These are phyloP conservation scores for Cerceris rybyensis DNA, from an alignment of 2,888 invertebrate genomes.

Conservation along the genomic window DNA sequence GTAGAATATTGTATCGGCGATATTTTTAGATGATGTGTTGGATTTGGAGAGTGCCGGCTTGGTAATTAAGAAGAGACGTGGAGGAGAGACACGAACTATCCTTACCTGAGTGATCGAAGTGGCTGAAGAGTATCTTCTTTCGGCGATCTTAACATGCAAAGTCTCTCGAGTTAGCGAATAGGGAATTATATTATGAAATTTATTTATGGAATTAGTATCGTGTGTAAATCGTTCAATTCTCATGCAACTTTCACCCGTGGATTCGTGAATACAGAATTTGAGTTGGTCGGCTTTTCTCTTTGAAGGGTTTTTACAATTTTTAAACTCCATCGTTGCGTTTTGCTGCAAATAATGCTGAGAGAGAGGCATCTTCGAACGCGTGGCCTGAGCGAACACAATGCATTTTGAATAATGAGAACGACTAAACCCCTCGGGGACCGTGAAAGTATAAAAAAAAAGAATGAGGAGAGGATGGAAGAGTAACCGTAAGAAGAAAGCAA, in stretches of 20 bases:
- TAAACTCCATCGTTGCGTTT: not conserved
- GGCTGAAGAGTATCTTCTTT: too few species aligned
- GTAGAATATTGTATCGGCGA: too few species aligned
- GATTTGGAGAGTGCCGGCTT: too few species aligned
- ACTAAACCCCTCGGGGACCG: not conserved
- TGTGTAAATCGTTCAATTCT: too few species aligned
- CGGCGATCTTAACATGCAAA: not conserved
- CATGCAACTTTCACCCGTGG: too few species aligned
- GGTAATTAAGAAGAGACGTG: too few species aligned
- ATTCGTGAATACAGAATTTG: not conserved
- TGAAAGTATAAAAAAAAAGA: not conserved
- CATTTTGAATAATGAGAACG: slow-evolving; percentile 2
- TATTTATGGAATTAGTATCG: too few species aligned
- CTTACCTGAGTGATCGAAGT: too few species aligned
- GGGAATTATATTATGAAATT: too few species aligned
- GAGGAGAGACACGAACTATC: too few species aligned
- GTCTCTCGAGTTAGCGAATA: too few species aligned
- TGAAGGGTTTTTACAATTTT: not conserved
- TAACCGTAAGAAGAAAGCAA: slow-evolving; percentile 12
- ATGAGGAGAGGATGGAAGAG: not conserved
- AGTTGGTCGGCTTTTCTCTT: not conserved
- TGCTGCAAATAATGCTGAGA: not conserved
- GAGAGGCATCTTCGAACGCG: not conserved
- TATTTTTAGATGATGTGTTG: too few species aligned
- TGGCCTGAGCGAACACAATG: not conserved